Conservation (phyloP, 2,797 vertebrate species). For the Ambastaia sidthimunki region DNA sequence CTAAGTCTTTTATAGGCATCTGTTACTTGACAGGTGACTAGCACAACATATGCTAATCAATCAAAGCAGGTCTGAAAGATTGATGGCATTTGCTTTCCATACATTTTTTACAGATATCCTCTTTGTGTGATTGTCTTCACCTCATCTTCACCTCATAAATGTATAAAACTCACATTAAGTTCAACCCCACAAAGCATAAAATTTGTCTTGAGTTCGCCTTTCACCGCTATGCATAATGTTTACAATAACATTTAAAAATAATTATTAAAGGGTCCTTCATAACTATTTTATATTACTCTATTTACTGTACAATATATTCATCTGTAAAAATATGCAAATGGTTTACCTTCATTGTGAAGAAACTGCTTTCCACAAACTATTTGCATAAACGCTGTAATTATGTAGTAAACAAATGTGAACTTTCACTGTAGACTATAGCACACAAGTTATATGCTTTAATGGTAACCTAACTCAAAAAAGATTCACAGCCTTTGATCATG, state of each 20-base stretch:
- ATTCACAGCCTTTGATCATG: not conserved
- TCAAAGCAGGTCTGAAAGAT: not conserved
- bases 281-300: not conserved
- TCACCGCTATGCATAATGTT: not conserved
- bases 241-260: not conserved
- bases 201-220: not conserved
- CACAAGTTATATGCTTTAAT: not conserved
- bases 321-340: not conserved
- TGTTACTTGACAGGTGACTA: not conserved
- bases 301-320: not conserved
- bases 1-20: not conserved
- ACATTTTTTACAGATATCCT: slow-evolving; percentile 7
- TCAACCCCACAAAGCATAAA: not conserved
- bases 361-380: not conserved
- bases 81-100: not conserved
- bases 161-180: not conserved
- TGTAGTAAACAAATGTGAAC: not conserved
- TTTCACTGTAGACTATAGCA: not conserved
- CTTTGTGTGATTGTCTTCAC: not conserved
- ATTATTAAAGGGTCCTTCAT: not conserved
- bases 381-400: not conserved
- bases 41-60: not conserved
- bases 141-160: not conserved
- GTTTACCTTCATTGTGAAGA: not conserved
- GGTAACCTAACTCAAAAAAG: not conserved